Evolutionary conservation across 2,888 invertebrate genomes (phyloP), one percentile per base, ranked within the genome.

Genomic region (Troides aeacus): DNA sequence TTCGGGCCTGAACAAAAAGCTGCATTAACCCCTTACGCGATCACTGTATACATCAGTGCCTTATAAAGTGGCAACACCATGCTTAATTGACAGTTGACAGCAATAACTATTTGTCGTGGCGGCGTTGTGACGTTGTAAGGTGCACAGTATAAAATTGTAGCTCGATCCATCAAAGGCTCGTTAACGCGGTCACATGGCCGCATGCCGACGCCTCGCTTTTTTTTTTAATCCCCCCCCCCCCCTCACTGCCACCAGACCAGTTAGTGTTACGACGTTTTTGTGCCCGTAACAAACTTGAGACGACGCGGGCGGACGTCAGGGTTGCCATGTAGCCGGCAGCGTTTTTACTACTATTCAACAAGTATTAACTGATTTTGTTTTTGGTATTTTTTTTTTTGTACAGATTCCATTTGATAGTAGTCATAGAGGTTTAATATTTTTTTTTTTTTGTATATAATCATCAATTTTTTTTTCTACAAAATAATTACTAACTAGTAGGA

Each of bases 141-240:
- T 67, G 64, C 64, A 59, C 76, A 79, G 84, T 82, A 85, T 87
- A 85, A 85, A 84, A 87, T 84, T 78, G 84, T 79, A 73, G 79
- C 77, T 78, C 87, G 88, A 91, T 91, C 91, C 89, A 90, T 92
- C 92, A 90, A 80, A 80, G 83, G 80, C 89, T 89, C 84, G 90
- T 92, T 90, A 90, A 87, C 90, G 87, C 88, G 85, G 86, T 82
- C 81, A 82, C 81, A 80, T 76, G 76, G 73, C 78, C 76, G 70
- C 74, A 76, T 77, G 75, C 73, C 74, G 79, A 71, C 74, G 77
- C 73, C 78, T 79, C 80, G 74, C 30, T 30, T 30, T 30, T 30
- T 21, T 30, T 30, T 30, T 30, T 24, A 24, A 24, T 24, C 24
- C 2, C 3, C 3, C 24, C 24, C 24, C 24, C 24, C 30, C 30